Conservation (phyloP, 2,797 vertebrate genomes). For the Sternarchorhynchus goeldii region DNA sequence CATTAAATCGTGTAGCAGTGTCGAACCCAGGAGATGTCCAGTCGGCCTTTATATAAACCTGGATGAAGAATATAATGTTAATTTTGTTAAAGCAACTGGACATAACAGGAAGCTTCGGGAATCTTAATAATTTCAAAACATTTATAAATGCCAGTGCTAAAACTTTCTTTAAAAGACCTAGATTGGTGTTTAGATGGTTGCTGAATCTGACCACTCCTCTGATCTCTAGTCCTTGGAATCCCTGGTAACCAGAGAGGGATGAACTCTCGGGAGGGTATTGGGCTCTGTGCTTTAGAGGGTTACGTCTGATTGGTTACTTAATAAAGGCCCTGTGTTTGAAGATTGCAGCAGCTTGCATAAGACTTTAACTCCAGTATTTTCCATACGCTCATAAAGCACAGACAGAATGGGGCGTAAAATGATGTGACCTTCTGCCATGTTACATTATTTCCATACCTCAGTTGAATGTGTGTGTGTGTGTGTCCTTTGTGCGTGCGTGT, state of each 20-base stretch:
- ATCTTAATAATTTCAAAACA: no score
- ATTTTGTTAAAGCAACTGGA: no score
- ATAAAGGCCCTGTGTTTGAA: constrained; percentile 18
- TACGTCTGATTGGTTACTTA: constrained; percentile 11
- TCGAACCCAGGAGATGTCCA: neutral
- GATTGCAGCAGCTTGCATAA: constrained; percentile 15
- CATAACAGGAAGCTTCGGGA: no score
- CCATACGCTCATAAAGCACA: constrained; percentile 24
- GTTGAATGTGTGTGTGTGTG: constrained; percentile 19
- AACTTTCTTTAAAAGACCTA: no score
- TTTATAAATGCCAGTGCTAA: no score
- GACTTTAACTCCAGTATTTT: constrained; percentile 25
- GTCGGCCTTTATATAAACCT: neutral
- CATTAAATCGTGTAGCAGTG: neutral
- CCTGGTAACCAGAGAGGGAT: constrained; percentile 4
- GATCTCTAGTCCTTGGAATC: neutral
- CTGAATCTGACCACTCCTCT: neutral
- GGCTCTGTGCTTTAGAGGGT: constrained; percentile 14
- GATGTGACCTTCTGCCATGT: constrained; percentile 15
- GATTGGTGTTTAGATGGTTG: neutral
- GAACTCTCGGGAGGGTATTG: neutral
- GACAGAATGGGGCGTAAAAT: constrained; percentile 21
- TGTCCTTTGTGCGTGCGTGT: constrained; percentile 20
- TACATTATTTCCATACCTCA: constrained; percentile 43
- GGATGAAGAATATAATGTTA: neutral